phyloP scores from a whole-genome alignment of 1,140 invertebrate genomes.

The Drosophila rufa region DNA sequence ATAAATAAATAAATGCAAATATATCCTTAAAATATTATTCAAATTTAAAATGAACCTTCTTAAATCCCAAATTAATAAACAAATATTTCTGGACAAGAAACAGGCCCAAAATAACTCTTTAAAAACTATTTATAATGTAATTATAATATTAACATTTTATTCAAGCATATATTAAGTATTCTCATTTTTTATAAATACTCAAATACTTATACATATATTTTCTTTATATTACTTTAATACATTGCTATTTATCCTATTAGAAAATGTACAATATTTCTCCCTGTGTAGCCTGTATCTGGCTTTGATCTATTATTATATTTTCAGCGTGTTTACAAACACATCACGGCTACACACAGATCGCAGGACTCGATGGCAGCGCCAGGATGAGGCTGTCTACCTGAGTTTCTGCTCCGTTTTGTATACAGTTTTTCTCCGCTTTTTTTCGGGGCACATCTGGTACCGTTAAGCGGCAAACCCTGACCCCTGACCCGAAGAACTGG shows the following conservation, averaged over 20 bases:
- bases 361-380: constrained; percentile 33
- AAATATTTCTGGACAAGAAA: too few relatives aligned
- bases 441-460: constrained; percentile 64
- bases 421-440: neutral
- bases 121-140: neutral
- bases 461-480: constrained; percentile 47
- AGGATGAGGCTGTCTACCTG: constrained; percentile 35
- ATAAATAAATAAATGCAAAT: neutral
- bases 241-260: too few relatives aligned
- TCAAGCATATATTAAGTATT: too few relatives aligned
- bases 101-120: too few relatives aligned
- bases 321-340: constrained; percentile 80
- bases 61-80: neutral
- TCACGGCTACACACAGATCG: constrained; percentile 75
- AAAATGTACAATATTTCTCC: neutral
- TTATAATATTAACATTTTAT: too few relatives aligned
- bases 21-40: neutral
- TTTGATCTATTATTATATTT: constrained; percentile 80
- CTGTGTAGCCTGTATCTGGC: constrained; percentile 50
- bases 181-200: too few relatives aligned
- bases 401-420: neutral
- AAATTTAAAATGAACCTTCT: neutral
- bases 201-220: too few relatives aligned
- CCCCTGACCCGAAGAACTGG: constrained; percentile 11
- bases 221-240: too few relatives aligned